Base-by-base conservation (phyloP, 2,113 vertebrate genomes). In the Platichthys flesus region DNA sequence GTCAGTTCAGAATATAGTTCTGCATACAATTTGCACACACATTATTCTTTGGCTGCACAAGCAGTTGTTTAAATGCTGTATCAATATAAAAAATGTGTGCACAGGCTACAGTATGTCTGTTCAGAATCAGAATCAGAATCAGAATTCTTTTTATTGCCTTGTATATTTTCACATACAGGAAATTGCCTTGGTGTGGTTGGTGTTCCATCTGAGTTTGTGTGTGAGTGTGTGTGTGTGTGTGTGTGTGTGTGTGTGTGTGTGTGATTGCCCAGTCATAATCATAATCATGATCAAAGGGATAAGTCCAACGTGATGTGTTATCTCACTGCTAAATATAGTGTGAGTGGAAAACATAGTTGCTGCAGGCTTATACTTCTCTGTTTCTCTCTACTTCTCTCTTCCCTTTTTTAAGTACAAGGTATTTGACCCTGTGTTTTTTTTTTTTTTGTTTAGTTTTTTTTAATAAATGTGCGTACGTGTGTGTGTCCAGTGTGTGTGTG, bases 311-410 rank as follows among this genome's bases (percentile, higher is more conserved):
- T 88, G 86, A 87, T 88, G 86, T 81, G 80, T 88, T 89, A 86
- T 89, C 88, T 86, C 87, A 78, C 79, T 35, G 76, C 90, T 93
- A 93, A 90, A 93, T 90, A 87, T 92, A 92, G 90, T 83, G 67
- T 67, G 31, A 72, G 70, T 83, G 81, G 74, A 85, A 83, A 90
- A 81, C 74, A 84, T 76, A 82, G 82, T 70, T 78, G 81, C 89
- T 89, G 74, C 74, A 81, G 85, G 81, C 88, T 84, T 49, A 78
- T 64, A 75, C 75, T 76, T 84, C 64, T 72, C 77, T 81, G 71
- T 70, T 60, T 84, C 74, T 20, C 71, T 79, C 3, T 52, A 71
- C 62, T 54, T 74, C 62, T 78, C 59, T 71, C 56, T 26, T 21
- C 10, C 12, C 8, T 15, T 21, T 3, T 63, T 16, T 61, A n/a